Evolutionary conservation across 2,113 vertebrate species (phyloP), one percentile per base, ranked within the genome.

Genomic region (Dolichallabes microphthalmus): DNA sequence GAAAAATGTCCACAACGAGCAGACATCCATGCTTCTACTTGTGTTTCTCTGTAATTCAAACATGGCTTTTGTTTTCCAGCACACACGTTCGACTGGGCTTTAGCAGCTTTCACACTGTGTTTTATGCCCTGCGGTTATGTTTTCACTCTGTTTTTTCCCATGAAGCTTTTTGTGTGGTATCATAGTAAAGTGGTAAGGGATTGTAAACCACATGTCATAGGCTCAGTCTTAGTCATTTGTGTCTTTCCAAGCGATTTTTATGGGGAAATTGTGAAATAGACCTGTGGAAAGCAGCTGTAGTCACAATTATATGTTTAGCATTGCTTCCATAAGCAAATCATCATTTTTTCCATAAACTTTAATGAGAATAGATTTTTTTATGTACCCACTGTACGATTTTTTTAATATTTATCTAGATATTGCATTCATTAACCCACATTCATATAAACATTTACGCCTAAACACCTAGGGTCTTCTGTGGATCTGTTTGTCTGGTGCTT

Each of bases 131-230:
- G 76, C 22, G 55, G 53, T 58, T 32, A 13, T 58, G 76, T 78
- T 78, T 78, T 50, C 76, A 78, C 53, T 78, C 76, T 13, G 27
- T 53, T 76, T 78, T 22, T 57, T 10, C 53, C 76, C 76, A 78
- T 58, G 76, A 27, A 57, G 53, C 75, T 57, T 58, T 78, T 78
- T 58, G 53, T 78, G 53, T 58, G 76, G 17, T 32, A 58, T 58
- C 58, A 57, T 78, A 19, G 53, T 78, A 22, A 78, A 57, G 75
- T 32, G 27, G 75, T 32, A 78, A 78, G 3, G 27, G 76, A 78
- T 58, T 58, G 52, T 58, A 78, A 78, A 78, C 76, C 76, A 78
- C 53, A 78, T 77, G 74, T 32, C 74, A 57, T 12, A 78, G 30
- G 53, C 75, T 58, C 15, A 78, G 53, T 20, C 53, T 78, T 13